Evolutionary conservation across 2,888 invertebrate species (phyloP).

Genomic region (Epiblema foenella): DNA sequence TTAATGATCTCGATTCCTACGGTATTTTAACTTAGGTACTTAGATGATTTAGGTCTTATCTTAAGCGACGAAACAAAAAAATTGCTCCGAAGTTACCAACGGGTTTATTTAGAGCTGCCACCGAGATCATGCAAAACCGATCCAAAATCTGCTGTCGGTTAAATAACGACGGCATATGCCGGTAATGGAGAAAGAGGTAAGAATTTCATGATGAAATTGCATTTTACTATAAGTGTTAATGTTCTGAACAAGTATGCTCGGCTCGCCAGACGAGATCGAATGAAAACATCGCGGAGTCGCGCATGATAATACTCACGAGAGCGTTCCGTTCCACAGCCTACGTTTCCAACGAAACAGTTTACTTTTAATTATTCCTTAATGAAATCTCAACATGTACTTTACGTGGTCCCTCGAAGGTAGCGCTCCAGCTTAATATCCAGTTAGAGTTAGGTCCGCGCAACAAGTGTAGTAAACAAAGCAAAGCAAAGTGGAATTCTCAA

Average conservation of each 20-base stretch:
- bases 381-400: slow-evolving; percentile 29
- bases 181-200: background rate
- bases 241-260: slow-evolving; percentile 23
- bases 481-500: slow-evolving; percentile 70
- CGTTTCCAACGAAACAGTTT: slow-evolving; percentile 39
- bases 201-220: slow-evolving; percentile 2
- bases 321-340: slow-evolving; percentile 42
- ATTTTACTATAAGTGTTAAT: slow-evolving; percentile 9
- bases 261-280: slow-evolving; percentile 30
- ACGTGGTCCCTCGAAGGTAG: slow-evolving; percentile 32
- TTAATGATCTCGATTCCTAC: background rate
- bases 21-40: background rate
- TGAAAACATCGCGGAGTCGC: slow-evolving; percentile 40
- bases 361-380: slow-evolving; percentile 39
- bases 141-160: background rate
- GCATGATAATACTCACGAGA: slow-evolving; percentile 42
- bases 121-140: background rate
- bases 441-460: slow-evolving; percentile 46
- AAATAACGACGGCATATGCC: background rate
- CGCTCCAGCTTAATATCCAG: slow-evolving; percentile 28
- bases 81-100: background rate
- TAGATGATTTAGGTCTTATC: background rate
- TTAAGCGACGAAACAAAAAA: background rate
- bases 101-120: background rate
- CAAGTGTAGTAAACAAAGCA: slow-evolving; percentile 76